Base-by-base conservation (phyloP, 2,797 vertebrate genomes). In the Acridotheres tristis region DNA sequence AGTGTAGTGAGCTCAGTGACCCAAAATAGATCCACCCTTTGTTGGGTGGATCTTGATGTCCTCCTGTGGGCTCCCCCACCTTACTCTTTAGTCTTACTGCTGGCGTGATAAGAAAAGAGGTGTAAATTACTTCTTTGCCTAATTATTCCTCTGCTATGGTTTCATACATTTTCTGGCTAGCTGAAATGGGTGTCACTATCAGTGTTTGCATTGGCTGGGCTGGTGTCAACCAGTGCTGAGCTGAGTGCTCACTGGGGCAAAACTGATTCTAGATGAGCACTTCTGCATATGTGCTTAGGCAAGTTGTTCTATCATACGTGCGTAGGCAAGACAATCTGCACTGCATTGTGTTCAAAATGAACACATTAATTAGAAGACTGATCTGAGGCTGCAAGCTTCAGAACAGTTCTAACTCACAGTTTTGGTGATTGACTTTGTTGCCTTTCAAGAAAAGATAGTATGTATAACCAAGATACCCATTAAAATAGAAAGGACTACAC, bases 381-480 rank as follows among this genome's bases (percentile, higher is more conserved):
- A 34, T 47, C 45, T 65, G 29, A 66, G 83, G 13, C 38, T 88
- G 26, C n/a, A 73, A 61, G 51, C 69, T 72, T 89, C 21, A 38
- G n/a, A 42, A 42, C 10, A 17, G 5, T 55, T 84, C 63, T 68
- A 72, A 53, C 20, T 82, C 4, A 0, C 12, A 30, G 12, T 76
- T 68, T 47, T 61, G 47, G 29, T 50, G 16, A 25, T 19, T 36
- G 18, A 16, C 26, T 34, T 65, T 79, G 73, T 59, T 84, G 30
- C 36, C 36, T 43, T 76, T 30, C 16, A 40, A 51, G 62, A 63
- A 43, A 75, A 74, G 25, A 7, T 20, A 16, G 0, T 71, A 22
- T 7, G 4, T 36, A 10, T 77, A 38, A 38, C 23, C 0, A 0
- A 36, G 66, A 29, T 10, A 34, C 18, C 18, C 25, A 14, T 58